Percentiles rank a stretch among this genome's conserved stretches.
phyloP scores from a whole-genome alignment of 1,140 invertebrate genomes.

The Lamellibrachia luymesi region DNA sequence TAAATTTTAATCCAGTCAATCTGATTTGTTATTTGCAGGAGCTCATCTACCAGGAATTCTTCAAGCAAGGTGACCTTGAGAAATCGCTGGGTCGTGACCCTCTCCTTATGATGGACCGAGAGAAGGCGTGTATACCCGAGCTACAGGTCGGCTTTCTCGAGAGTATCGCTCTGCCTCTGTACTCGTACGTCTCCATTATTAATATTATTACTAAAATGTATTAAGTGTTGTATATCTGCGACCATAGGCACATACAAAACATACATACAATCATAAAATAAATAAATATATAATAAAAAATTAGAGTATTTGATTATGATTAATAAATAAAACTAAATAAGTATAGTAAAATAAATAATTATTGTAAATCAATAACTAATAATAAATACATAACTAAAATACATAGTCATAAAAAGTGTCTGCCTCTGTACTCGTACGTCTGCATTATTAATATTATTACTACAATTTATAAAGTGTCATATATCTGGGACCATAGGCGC shows the following conservation, averaged over 20 bases:
- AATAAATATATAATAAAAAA: too few relatives aligned
- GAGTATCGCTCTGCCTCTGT: conserved; percentile 64
- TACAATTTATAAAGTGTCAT: neutral
- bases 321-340: conserved; percentile 1
- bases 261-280: too few relatives aligned
- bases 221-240: neutral
- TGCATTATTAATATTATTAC: neutral
- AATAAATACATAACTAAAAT: too few relatives aligned
- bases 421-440: conserved; percentile 64
- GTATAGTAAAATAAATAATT: too few relatives aligned
- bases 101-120: conserved; percentile 77
- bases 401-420: too few relatives aligned
- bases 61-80: conserved; percentile 83
- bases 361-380: too few relatives aligned
- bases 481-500: neutral
- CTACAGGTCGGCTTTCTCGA: conserved; percentile 79
- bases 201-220: too few relatives aligned
- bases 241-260: neutral
- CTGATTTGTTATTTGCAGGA: conserved; percentile 60
- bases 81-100: conserved; percentile 76
- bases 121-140: conserved; percentile 78
- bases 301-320: neutral
- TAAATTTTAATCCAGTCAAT: neutral
- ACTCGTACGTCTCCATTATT: conserved; percentile 56
- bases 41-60: conserved; percentile 81